Evolutionary conservation across 2,113 vertebrate genomes (phyloP), one percentile per base, ranked within the genome.

Genomic region (Dicerorhinus sumatrensis): DNA sequence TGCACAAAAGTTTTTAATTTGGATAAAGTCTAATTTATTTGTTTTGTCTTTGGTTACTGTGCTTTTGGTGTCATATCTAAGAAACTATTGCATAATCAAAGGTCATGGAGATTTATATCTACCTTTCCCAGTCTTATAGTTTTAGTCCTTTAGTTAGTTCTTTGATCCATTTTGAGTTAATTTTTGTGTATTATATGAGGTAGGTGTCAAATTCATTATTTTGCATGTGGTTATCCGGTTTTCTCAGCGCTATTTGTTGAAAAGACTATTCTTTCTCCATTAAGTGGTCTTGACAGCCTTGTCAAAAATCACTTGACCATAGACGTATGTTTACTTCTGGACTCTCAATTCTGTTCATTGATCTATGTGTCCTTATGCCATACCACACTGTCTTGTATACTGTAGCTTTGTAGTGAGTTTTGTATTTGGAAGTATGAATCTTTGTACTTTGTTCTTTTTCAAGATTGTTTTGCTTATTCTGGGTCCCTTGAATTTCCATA

Each of bases 141-240:
- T 96, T 70, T 82, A 69, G 23, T 69, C 94, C n/a, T 83, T 84
- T 86, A 62, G 51, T 84, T 86, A 62, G 51, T 86, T 91, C 56
- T 91, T 82, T 77, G 18, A 79, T 48, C 31, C 31, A 60, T 81
- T 65, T 75, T 69, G 23, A 62, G 27, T 70, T 91, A 72, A 29
- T 58, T 91, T 73, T 75, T 94, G 31, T 81, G 8, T 58, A 27
- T 62, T 58, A 2, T 42, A 6, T 81, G 17, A 94, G 39, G 5
- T 48, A 54, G 7, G 2, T 84, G 54, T 83, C 60, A 46, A 8
- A 88, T 79, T 81, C 62, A 51, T 76, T 82, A 62, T 58, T 87
- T 83, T 77, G 18, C 25, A 17, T 39, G n/a, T 77, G 62, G 1
- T 39, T 14, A 29, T 83, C 62, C 7, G 70, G 27, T 83, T 91